Evolutionary conservation across 2,113 vertebrate genomes (phyloP), one percentile per base, ranked within the genome.

Genomic region (Eulemur macaco): DNA sequence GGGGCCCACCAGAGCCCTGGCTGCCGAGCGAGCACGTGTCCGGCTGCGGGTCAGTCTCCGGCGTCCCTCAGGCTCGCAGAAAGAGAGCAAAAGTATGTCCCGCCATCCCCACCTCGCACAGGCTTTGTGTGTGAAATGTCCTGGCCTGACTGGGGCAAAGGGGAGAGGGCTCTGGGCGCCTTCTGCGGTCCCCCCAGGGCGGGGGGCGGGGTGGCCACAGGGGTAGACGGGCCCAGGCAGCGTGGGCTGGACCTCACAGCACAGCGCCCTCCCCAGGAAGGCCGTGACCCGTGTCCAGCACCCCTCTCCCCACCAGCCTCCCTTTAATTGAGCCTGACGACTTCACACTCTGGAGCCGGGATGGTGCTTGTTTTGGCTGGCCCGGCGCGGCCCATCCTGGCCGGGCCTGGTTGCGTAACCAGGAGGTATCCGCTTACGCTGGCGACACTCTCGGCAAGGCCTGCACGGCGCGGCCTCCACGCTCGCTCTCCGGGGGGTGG

Each of bases 331-430:
- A 94, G 97, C 96, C 98, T 97, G 93, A 96, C 97, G 95, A 97
- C 98, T 98, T 98, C 98, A 97, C 98, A 97, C 90, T 97, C 98
- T n/a, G 9, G 97, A 97, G 93, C 96, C 96, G 63, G 94, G 97
- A 96, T 94, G 95, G 97, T 98, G 98, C 98, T 99, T 98, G 96
- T 98, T 98, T 98, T 98, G 98, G 98, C 98, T 98, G 98, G 89
- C 92, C 97, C n/a, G 39, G 94, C 85, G 42, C 82, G 86, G 98
- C 98, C 98, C 98, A 97, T 98, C 98, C 97, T 96, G 87, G 80
- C 90, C 89, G 97, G 94, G 97, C 98, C 89, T 93, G 1, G 12
- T 98, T 98, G 98, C 98, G 97, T 97, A 98, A 98, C 97, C 89
- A 96, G 93, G 98, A 98, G 97, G 98, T 98, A 96, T 99, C 98